phyloP scores from a whole-genome alignment of 2,113 vertebrate species.

The Poecile atricapillus region DNA sequence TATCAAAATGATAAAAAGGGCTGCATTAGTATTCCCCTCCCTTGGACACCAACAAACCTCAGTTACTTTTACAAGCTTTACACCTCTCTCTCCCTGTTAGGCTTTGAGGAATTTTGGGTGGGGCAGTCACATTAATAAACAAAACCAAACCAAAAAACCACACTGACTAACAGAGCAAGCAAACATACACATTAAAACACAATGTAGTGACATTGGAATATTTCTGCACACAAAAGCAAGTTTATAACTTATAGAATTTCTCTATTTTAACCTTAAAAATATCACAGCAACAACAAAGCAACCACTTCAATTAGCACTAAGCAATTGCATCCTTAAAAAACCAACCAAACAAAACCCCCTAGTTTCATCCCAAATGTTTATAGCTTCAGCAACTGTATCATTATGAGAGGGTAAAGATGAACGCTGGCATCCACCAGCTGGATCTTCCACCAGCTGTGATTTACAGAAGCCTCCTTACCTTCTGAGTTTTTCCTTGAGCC shows the following conservation, averaged over 20 bases:
- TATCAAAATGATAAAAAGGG: neutral
- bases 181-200: neutral
- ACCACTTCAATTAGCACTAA: neutral
- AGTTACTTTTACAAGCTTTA: neutral
- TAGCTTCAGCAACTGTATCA: neutral
- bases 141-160: neutral
- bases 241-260: neutral
- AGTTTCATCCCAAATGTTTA: neutral
- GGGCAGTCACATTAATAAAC: neutral
- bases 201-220: neutral
- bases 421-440: neutral
- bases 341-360: fast-evolving
- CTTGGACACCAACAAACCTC: neutral
- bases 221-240: neutral
- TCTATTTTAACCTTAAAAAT: neutral
- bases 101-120: constrained; percentile 29
- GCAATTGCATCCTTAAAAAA: neutral
- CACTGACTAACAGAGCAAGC: neutral
- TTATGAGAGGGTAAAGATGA: neutral
- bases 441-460: neutral
- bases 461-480: neutral
- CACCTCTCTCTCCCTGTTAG: neutral
- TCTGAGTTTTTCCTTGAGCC: neutral
- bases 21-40: neutral
- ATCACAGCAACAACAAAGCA: neutral